Conservation (phyloP, 1,140 invertebrate genomes). For the Scaptomyza montana region DNA sequence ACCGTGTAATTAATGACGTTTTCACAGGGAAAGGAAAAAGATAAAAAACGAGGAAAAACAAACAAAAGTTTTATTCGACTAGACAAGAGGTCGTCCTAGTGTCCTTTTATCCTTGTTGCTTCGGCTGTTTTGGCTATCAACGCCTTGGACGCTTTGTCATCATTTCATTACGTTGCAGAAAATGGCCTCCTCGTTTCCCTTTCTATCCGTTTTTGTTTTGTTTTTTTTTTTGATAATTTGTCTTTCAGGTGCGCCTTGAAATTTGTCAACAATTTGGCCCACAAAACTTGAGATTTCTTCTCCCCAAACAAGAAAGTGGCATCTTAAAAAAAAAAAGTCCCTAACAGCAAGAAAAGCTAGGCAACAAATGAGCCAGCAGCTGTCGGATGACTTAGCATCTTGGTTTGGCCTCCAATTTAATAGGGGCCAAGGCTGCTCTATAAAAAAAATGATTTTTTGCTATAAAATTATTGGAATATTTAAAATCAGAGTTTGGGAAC, state of each 20-base stretch:
- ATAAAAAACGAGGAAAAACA: slow-evolving; percentile 55
- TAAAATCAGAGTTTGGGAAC: slow-evolving; percentile 58
- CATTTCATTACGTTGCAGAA: slow-evolving; percentile 78
- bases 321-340: slow-evolving; percentile 78
- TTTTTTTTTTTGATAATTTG: slow-evolving; percentile 64
- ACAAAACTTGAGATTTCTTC: slow-evolving; percentile 70
- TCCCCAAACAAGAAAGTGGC: slow-evolving; percentile 60
- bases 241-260: slow-evolving; percentile 79
- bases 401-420: slow-evolving; percentile 28
- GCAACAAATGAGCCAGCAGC: slow-evolving; percentile 66
- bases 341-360: slow-evolving; percentile 11
- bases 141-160: slow-evolving; percentile 73
- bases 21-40: background rate
- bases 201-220: background rate
- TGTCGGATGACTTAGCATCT: slow-evolving; percentile 69
- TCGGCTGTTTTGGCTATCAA: slow-evolving; percentile 40
- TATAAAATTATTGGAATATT: slow-evolving; percentile 68
- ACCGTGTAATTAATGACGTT: slow-evolving; percentile 70
- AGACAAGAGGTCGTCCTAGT: slow-evolving; percentile 14
- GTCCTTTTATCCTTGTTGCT: slow-evolving; percentile 17
- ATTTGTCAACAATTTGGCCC: slow-evolving; percentile 79
- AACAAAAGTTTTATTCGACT: slow-evolving; percentile 51
- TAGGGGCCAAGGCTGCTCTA: slow-evolving; percentile 9
- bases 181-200: slow-evolving; percentile 34
- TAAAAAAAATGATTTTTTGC: background rate